A percentile compares a stretch with the other conserved stretches of the same genome.
Evolutionary conservation across 1,140 invertebrate genomes (phyloP).

Genomic region (Theocolax elegans): DNA sequence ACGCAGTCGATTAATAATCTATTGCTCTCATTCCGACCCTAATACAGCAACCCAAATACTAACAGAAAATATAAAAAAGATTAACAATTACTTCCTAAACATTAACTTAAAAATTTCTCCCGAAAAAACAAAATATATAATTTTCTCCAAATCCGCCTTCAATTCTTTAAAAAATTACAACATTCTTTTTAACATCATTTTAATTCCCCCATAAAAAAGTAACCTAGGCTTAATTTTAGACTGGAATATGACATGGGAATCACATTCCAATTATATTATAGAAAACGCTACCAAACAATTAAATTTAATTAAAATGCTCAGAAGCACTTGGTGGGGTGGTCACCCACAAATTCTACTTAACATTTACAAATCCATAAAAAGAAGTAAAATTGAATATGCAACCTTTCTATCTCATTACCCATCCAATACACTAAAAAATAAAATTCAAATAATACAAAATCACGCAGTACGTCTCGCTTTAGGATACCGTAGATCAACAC

Average conservation of each 20-base stretch:
- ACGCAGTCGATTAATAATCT: background rate
- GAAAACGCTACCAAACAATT: constrained; percentile 14
- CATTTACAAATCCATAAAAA: constrained; percentile 38
- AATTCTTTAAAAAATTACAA: background rate
- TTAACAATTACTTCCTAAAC: background rate
- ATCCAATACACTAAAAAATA: background rate
- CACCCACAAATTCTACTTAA: constrained; percentile 33
- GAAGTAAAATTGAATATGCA: constrained; percentile 25
- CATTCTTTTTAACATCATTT: background rate
- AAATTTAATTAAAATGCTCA: constrained; percentile 29
- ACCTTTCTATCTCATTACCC: background rate
- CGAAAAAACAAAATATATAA: background rate
- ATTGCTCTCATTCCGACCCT: background rate
- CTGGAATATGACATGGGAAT: constrained; percentile 38
- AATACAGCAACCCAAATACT: background rate
- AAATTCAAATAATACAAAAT: background rate
- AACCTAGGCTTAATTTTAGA: constrained; percentile 39
- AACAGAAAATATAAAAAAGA: background rate
- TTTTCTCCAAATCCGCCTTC: background rate
- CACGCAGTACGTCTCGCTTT: background rate
- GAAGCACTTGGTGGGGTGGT: constrained; percentile 37
- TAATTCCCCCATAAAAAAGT: background rate
- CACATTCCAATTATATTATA: constrained; percentile 22
- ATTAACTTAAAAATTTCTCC: background rate
- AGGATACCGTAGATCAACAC: constrained; percentile 1